A percentile compares a stretch with the other conserved stretches of the same genome.
Conservation (phyloP, 2,888 invertebrate species). For the Anorthoa munda region DNA sequence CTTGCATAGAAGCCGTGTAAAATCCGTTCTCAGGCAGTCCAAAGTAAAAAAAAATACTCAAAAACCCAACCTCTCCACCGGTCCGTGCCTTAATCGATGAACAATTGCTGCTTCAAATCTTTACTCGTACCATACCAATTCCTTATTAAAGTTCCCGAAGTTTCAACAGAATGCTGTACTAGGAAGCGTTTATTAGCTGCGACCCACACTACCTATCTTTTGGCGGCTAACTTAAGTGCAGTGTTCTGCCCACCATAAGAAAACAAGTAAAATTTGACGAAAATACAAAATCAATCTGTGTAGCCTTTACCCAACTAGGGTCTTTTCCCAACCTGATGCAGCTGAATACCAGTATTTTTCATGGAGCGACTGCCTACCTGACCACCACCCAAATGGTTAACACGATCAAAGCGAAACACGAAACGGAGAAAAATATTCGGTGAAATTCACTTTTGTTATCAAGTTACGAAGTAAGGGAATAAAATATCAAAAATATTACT, state of each 20-base stretch:
- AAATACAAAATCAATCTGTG: not conserved
- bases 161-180: constrained; percentile 19
- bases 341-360: no score
- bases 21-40: not conserved
- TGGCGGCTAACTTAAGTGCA: constrained; percentile 39
- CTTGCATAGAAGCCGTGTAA: not conserved
- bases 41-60: not conserved
- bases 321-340: no score
- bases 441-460: no score
- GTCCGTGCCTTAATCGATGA: not conserved
- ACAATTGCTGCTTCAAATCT: constrained; percentile 23
- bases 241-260: not conserved
- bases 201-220: constrained; percentile 35
- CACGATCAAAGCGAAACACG: not conserved
- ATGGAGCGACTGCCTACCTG: no score
- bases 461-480: no score
- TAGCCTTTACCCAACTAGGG: no score
- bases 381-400: no score
- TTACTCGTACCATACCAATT: not conserved
- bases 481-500: not conserved
- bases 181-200: constrained; percentile 52
- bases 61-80: not conserved
- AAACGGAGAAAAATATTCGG: not conserved
- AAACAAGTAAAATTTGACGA: not conserved
- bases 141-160: constrained; percentile 29